These are phyloP conservation scores for Holothuria scabra DNA, from an alignment of 53 echinoderm and acorn worm species.

Conservation along the genomic window DNA sequence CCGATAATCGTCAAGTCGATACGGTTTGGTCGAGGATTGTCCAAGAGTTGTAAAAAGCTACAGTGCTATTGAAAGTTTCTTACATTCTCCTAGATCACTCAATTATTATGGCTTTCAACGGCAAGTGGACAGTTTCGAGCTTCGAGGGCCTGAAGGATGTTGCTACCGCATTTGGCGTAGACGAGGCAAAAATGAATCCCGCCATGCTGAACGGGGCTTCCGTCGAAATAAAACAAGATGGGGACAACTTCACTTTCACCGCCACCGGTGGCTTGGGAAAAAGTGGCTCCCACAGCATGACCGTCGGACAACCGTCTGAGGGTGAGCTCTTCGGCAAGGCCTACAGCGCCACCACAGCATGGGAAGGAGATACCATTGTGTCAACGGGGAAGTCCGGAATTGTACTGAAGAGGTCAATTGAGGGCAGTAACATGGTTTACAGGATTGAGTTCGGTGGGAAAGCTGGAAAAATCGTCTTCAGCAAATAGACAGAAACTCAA, in stretches of 20 bases:
- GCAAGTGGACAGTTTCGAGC: conserved; percentile 58
- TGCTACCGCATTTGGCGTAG: conserved; percentile 59
- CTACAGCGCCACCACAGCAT: conserved; percentile 43
- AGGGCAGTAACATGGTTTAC: conserved; percentile 55
- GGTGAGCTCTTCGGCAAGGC: conserved; percentile 53
- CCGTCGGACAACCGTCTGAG: conserved; percentile 56
- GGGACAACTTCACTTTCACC: conserved; percentile 70
- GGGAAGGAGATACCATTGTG: conserved; percentile 64
- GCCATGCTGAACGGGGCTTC: conserved; percentile 26
- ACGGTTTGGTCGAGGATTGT: too few species aligned
- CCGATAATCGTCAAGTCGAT: too few species aligned
- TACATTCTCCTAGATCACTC: too few species aligned
- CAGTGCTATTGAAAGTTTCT: too few species aligned
- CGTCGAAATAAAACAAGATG: conserved; percentile 69
- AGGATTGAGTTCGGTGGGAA: conserved; percentile 57
- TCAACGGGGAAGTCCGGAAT: conserved; percentile 49
- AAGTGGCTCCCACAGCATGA: conserved; percentile 28
- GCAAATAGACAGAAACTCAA: conserved; percentile 17
- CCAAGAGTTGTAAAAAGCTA: too few species aligned
- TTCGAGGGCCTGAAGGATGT: conserved; percentile 56
- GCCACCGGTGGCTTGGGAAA: conserved; percentile 53
- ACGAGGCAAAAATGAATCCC: conserved; percentile 54
- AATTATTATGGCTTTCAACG: conserved; percentile 47
- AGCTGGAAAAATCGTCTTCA: conserved; percentile 62
- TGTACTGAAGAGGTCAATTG: conserved; percentile 58